Conservation (phyloP, 2,888 invertebrate species). For the Oscheius sp. region DNA sequence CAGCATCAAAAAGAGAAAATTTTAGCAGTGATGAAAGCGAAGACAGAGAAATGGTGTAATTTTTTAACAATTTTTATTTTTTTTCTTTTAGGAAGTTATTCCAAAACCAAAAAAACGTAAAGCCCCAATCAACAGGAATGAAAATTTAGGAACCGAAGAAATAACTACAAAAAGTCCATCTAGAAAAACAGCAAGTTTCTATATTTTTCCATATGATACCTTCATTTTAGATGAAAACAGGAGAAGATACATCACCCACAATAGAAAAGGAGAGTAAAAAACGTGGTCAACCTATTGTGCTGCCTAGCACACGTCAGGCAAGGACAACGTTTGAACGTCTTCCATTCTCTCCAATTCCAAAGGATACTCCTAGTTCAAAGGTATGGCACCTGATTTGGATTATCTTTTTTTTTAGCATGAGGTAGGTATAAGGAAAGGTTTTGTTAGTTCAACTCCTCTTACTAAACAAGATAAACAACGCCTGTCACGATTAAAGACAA, state of each 20-base stretch:
- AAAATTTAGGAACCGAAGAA: background rate
- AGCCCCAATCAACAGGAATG: background rate
- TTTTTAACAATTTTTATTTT: background rate
- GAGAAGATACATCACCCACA: background rate
- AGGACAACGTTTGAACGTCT: background rate
- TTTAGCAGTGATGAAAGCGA: background rate
- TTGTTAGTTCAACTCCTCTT: slow-evolving; percentile 9
- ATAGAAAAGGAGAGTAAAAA: background rate
- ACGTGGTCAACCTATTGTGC: background rate
- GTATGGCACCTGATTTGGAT: background rate
- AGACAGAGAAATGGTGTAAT: background rate
- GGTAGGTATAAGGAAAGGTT: background rate
- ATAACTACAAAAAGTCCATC: background rate
- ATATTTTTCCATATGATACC: background rate
- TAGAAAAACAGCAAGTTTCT: background rate
- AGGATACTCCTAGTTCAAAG: background rate
- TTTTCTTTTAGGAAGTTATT: background rate
- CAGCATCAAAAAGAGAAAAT: background rate
- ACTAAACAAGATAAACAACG: no score
- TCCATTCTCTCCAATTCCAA: slow-evolving; percentile 9
- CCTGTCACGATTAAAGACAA: no score
- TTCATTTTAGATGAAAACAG: background rate
- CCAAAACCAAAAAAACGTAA: background rate
- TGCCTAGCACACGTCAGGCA: no score
- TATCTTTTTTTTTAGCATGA: background rate